These are phyloP conservation scores for Fregetta grallaria DNA, from an alignment of 2,113 vertebrate genomes.

Conservation along the genomic window DNA sequence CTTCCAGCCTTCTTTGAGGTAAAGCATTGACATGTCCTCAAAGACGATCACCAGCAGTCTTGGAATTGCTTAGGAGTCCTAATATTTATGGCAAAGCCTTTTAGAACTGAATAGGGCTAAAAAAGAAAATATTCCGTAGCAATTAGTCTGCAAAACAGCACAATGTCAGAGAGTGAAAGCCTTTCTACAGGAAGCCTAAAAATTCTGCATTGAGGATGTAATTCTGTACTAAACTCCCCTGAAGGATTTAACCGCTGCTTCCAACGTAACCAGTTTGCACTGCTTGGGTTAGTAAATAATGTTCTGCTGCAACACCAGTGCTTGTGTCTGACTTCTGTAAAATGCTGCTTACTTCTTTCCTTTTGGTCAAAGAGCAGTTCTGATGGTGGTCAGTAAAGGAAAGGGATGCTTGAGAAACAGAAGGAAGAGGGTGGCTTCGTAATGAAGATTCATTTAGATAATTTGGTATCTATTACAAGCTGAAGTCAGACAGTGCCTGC, in stretches of 20 bases:
- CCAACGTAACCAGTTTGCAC: neutral
- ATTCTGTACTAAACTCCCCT: neutral
- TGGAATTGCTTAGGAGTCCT: neutral
- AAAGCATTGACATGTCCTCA: neutral
- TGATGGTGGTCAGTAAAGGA: neutral
- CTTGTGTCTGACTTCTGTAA: neutral
- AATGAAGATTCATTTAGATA: neutral
- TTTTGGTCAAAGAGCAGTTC: neutral
- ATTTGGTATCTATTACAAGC: neutral
- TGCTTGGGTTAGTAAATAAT: neutral
- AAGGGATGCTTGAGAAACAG: neutral
- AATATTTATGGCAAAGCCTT: neutral
- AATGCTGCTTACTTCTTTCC: neutral
- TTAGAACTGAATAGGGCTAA: neutral
- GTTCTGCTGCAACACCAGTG: rapidly evolving
- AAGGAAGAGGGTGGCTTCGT: neutral
- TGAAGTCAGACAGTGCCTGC: neutral
- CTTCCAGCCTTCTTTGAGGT: neutral
- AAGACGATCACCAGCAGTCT: neutral
- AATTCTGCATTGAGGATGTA: neutral
- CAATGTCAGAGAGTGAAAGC: neutral
- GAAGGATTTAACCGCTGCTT: neutral
- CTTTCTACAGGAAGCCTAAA: neutral
- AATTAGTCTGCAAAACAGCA: neutral
- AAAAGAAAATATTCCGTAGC: neutral